Evolutionary conservation across 1,140 invertebrate genomes (phyloP).

Genomic region (Pygmarrhopalites habei): DNA sequence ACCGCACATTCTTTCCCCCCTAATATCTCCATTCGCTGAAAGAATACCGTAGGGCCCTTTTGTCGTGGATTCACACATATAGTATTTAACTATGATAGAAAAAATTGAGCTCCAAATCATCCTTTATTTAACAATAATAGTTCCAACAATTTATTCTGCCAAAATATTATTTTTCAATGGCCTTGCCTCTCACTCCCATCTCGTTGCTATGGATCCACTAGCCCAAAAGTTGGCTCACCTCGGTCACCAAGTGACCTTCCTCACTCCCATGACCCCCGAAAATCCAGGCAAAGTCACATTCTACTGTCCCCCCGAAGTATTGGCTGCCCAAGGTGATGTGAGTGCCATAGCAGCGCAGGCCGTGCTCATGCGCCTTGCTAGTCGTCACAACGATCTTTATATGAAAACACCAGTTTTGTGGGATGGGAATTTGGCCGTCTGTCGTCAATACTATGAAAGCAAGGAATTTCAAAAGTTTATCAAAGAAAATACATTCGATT

Average conservation of each 20-base stretch:
- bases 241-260: conserved; percentile 17
- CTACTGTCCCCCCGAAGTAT: neutral
- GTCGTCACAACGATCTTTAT: neutral
- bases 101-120: too few relatives aligned
- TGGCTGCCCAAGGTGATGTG: neutral
- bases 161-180: conserved; percentile 4
- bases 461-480: neutral
- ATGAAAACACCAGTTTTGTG: neutral
- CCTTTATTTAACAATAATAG: too few relatives aligned
- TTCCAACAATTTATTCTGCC: too few relatives aligned
- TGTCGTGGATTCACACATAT: too few relatives aligned
- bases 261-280: conserved; percentile 3
- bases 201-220: neutral
- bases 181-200: neutral
- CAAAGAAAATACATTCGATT: neutral
- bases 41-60: too few relatives aligned
- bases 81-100: too few relatives aligned
- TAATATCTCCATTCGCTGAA: too few relatives aligned
- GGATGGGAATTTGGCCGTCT: neutral
- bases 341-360: neutral
- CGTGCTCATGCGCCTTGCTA: neutral
- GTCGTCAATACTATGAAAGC: neutral
- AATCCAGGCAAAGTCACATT: neutral
- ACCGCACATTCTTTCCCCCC: too few relatives aligned
- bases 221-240: conserved; percentile 3